Evolutionary conservation across 2,113 vertebrate genomes (phyloP), one percentile per base, ranked within the genome.

Genomic region (Mobula hypostoma): DNA sequence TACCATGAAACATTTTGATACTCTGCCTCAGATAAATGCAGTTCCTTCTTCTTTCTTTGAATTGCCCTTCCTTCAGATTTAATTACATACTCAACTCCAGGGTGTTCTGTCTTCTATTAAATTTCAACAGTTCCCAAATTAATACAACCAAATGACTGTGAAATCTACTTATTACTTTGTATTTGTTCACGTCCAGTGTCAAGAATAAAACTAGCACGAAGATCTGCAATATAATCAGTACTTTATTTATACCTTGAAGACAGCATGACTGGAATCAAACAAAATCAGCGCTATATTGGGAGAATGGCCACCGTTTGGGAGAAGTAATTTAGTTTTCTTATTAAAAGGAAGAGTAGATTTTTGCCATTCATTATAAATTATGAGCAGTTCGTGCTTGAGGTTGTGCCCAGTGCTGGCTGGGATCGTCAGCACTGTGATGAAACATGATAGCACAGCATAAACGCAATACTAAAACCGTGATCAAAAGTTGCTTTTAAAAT

Each of bases 261-360:
- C 36, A 76, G 19, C 68, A 72, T 48, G 90, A 70, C 66, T 36
- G 5, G 36, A 93, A 93, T 93, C 68, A 93, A 27, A 76, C 70
- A 6, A 74, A 74, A 93, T 76, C 40, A 21, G 91, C 1, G 40
- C 66, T 56, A 76, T 74, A 74, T 76, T 40, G 70, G 24, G 91
- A 93, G 36, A 6, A 74, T 95, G 91, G 95, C 95, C 94, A 94
- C 94, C 40, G 74, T 92, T 83, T 66, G 32, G 85, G 85, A 92
- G 80, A 94, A 94, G 85, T 94, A 94, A 95, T 95, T 95, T 85
- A 76, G 29, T 63, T 94, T 88, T 72, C 24, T 91, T 94, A 94
- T 94, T 94, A 94, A 94, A 94, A 36, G 72, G 82, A 77, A 94
- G 83, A 88, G 94, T 77, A 94, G 94, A 92, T 91, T 85, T 92